Evolutionary conservation across 2,113 vertebrate genomes (phyloP), one percentile per base, ranked within the genome.

Genomic region (Motacilla alba): DNA sequence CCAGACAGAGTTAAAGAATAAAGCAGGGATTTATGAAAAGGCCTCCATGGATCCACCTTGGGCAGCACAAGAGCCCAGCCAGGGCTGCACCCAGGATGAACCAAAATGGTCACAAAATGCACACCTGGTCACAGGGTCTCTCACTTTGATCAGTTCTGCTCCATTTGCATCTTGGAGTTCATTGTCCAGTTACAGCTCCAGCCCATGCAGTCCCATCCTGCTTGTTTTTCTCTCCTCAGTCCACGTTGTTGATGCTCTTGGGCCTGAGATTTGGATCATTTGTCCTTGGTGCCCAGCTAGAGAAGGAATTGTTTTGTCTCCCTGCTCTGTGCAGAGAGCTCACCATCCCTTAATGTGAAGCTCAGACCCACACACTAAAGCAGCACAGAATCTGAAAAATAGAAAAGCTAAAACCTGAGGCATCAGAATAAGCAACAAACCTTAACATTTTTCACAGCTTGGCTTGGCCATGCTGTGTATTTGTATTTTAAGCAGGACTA

Each of bases 81-180:
- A 56, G 55, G 55, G 55, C 55, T n/a, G 33, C 55, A 56, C 31
- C 55, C 55, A n/a, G 2, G 55, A 4, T 56, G 31, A 22, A 56
- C 31, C 31, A n/a, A 56, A 56, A 56, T 56, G 55, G 55, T 14
- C 55, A 6, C 55, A 56, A 56, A 56, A 56, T 56, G 55, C 1
- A 56, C 19, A 2, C 7, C 8, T 0, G 5, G 5, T 13, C 53
- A 56, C 3, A 0, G 55, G 19, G 55, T 9, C 55, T 56, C 1
- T n/a, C 55, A n/a, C 55, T 56, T 0, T 4, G 13, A 22, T n/a
- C 12, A 56, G 31, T 33, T 56, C 55, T 56, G 55, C 20, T 56
- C 31, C 20, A n/a, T 56, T 56, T n/a, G 31, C 15, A n/a, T 21
- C 1, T 56, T 56, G 55, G 8, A 14, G 31, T 56, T 56, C 1